Conservation (phyloP, 2,888 invertebrate genomes). For the Orthonevra nobilis region DNA sequence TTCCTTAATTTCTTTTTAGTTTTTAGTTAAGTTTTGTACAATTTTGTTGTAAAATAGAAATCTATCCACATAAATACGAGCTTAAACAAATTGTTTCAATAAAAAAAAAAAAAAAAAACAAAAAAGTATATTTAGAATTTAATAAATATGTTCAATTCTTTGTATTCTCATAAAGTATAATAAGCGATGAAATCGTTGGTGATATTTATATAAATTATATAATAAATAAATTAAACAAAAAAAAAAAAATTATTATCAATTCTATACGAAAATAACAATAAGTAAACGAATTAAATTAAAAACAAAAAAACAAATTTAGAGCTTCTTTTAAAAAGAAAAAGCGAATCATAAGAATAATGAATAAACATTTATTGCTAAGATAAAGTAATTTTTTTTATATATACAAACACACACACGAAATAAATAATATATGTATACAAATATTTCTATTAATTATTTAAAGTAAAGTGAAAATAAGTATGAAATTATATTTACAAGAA, state of each 20-base stretch:
- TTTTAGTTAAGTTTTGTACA: constrained; percentile 68
- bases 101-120: constrained; percentile 60
- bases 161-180: constrained; percentile 68
- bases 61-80: constrained; percentile 57
- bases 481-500: constrained; percentile 61
- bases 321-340: constrained; percentile 70
- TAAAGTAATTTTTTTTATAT: constrained; percentile 60
- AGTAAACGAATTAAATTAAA: constrained; percentile 51
- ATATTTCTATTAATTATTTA: constrained; percentile 56
- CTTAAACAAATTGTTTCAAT: constrained; percentile 61
- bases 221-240: too few relatives aligned
- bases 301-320: constrained; percentile 28
- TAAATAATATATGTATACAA: constrained; percentile 65
- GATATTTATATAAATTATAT: constrained; percentile 77
- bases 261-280: constrained; percentile 63
- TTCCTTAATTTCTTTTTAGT: constrained; percentile 38
- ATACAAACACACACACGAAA: constrained; percentile 48
- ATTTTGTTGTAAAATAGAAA: constrained; percentile 55
- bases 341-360: constrained; percentile 39
- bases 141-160: too few relatives aligned
- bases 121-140: constrained; percentile 32
- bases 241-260: constrained; percentile 46
- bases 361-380: constrained; percentile 53
- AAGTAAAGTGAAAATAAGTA: constrained; percentile 47
- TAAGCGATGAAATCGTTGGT: constrained; percentile 80